These are phyloP conservation scores for Tarsius wallacei DNA, from an alignment of 2,797 vertebrate species.

Conservation along the genomic window DNA sequence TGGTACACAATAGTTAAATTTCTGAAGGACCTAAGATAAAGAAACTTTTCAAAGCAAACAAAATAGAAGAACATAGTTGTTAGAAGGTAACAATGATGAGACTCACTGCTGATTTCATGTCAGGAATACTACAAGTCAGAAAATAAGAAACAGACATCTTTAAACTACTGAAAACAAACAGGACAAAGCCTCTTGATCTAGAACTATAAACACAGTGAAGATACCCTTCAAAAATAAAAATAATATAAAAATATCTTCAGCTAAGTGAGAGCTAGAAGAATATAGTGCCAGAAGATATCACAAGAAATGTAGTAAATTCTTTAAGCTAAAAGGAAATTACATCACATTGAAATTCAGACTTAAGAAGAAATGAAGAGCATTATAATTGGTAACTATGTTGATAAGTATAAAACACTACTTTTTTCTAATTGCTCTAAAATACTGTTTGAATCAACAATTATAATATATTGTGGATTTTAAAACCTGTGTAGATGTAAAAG, in stretches of 20 bases:
- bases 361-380: not conserved
- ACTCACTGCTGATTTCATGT: not conserved
- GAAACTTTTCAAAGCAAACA: not conserved
- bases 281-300: not conserved
- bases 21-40: not conserved
- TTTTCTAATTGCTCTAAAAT: not conserved
- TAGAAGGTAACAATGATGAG: not conserved
- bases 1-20: not conserved
- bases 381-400: not conserved
- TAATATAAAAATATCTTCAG: not conserved
- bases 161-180: not conserved
- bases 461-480: not conserved
- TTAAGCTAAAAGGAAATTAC: not conserved
- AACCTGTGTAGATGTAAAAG: not conserved
- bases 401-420: not conserved
- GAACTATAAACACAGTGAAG: not conserved
- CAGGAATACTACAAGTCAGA: not conserved
- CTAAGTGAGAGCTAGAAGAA: not conserved
- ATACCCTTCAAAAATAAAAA: slow-evolving; percentile 2
- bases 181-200: not conserved
- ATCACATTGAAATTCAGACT: not conserved
- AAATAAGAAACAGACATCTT: not conserved
- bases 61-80: not conserved
- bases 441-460: not conserved
- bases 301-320: not conserved